phyloP scores from a whole-genome alignment of 2,113 vertebrate genomes.

The Podilymbus podiceps region DNA sequence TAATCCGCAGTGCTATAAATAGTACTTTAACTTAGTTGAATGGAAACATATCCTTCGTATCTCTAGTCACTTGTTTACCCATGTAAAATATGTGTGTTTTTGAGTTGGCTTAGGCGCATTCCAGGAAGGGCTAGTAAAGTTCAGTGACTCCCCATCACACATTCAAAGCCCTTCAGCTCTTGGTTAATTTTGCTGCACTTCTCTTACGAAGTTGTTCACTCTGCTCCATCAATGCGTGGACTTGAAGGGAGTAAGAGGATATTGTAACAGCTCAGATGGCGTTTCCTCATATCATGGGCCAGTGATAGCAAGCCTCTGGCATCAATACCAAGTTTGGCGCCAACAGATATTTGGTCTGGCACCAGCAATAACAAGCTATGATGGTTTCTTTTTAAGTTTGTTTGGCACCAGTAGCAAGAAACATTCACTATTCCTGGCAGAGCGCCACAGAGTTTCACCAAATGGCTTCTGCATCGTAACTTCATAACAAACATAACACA shows the following conservation, averaged over 20 bases:
- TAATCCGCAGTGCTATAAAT: conserved; percentile 25
- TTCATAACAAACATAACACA: conserved; percentile 26
- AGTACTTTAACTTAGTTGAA: not conserved
- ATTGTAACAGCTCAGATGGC: not conserved
- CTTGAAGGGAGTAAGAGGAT: not conserved
- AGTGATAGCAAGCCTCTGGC: conserved; percentile 66
- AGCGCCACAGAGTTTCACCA: conserved; percentile 46
- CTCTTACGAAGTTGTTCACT: not conserved
- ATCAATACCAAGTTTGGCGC: conserved; percentile 45
- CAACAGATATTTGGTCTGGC: conserved; percentile 60
- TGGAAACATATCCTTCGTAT: conserved; percentile 23
- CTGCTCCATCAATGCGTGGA: not conserved
- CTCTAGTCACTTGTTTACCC: conserved; percentile 11
- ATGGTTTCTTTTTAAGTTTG: conserved; percentile 64
- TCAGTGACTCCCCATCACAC: not conserved
- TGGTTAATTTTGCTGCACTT: not conserved
- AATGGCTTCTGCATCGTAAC: conserved; percentile 47
- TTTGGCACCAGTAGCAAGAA: conserved; percentile 54
- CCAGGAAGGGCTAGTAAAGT: conserved; percentile 25
- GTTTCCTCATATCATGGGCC: conserved; percentile 45
- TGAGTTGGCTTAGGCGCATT: not conserved
- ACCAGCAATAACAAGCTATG: conserved; percentile 58
- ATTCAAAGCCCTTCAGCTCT: not conserved
- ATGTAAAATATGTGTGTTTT: not conserved
- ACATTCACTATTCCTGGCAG: conserved; percentile 44